Conservation (phyloP, 2,113 vertebrate genomes). For the Typhlomys cinereus region DNA sequence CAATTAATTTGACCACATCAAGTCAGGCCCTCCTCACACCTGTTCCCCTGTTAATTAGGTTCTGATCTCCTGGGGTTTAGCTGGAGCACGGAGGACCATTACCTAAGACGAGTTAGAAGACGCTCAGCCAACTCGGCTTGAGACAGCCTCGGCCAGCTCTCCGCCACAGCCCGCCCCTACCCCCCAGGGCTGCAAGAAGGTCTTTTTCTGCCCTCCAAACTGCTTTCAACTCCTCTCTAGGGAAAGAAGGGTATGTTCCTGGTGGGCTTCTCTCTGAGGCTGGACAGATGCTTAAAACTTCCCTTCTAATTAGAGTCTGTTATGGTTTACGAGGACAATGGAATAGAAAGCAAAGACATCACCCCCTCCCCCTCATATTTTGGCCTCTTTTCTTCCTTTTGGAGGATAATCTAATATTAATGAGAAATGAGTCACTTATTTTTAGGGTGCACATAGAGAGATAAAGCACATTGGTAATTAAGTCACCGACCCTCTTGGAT, state of each 20-base stretch:
- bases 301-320: slow-evolving; percentile 76
- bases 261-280: slow-evolving; percentile 60
- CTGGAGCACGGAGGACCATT: slow-evolving; percentile 41
- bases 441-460: slow-evolving; percentile 60
- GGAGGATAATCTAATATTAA: slow-evolving; percentile 60
- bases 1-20: slow-evolving; percentile 79
- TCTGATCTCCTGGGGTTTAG: slow-evolving; percentile 62
- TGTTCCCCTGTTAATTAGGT: slow-evolving; percentile 79
- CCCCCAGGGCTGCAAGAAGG: neutral
- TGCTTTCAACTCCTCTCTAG: slow-evolving; percentile 79
- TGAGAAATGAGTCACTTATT: slow-evolving; percentile 61
- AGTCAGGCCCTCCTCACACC: slow-evolving; percentile 73
- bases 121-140: slow-evolving; percentile 50
- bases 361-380: neutral
- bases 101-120: slow-evolving; percentile 62
- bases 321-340: slow-evolving; percentile 66
- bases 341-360: slow-evolving; percentile 45
- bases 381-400: slow-evolving; percentile 52
- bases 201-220: neutral
- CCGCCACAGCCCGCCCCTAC: too few relatives aligned
- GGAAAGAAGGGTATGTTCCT: slow-evolving; percentile 68
- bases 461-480: slow-evolving; percentile 71
- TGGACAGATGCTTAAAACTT: slow-evolving; percentile 72
- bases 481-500: slow-evolving; percentile 44
- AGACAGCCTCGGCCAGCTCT: slow-evolving; percentile 42